phyloP scores from a whole-genome alignment of 2,888 invertebrate genomes.

The Acanthosoma haemorrhoidale region DNA sequence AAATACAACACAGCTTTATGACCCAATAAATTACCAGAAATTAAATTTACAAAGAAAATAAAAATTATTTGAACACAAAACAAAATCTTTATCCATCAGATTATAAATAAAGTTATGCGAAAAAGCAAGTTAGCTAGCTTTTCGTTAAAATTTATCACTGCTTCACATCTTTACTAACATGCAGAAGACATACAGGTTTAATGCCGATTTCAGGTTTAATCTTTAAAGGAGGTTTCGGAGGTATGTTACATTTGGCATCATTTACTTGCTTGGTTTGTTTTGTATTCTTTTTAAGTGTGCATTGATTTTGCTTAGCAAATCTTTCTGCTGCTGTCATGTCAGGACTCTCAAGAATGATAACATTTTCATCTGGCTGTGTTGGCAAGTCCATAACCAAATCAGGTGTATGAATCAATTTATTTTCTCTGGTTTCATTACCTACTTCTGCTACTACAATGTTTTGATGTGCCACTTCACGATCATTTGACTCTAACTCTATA shows the following conservation, averaged over 20 bases:
- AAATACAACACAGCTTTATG: neutral
- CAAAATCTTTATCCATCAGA: no score
- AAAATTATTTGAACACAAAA: no score
- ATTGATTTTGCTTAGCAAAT: conserved; percentile 73
- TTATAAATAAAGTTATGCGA: no score
- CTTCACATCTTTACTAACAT: conserved; percentile 16
- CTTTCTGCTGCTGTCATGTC: conserved; percentile 70
- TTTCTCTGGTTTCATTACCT: conserved; percentile 45
- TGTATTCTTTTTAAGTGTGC: conserved; percentile 67
- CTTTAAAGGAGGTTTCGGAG: conserved; percentile 63
- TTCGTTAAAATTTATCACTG: neutral
- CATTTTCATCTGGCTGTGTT: conserved; percentile 44
- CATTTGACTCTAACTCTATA: neutral
- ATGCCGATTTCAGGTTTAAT: conserved; percentile 75
- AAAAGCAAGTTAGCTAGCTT: neutral
- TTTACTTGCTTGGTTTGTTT: conserved; percentile 44
- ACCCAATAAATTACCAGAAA: neutral
- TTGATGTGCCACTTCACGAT: conserved; percentile 1
- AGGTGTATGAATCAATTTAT: conserved; percentile 60
- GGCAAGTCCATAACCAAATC: conserved; percentile 81
- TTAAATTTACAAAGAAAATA: neutral
- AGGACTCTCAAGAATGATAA: conserved; percentile 52
- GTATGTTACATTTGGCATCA: conserved; percentile 29
- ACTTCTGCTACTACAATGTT: neutral
- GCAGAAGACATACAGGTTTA: conserved; percentile 50